phyloP scores from a whole-genome alignment of 2,797 vertebrate species.

The Dendrocincla tyrannina region DNA sequence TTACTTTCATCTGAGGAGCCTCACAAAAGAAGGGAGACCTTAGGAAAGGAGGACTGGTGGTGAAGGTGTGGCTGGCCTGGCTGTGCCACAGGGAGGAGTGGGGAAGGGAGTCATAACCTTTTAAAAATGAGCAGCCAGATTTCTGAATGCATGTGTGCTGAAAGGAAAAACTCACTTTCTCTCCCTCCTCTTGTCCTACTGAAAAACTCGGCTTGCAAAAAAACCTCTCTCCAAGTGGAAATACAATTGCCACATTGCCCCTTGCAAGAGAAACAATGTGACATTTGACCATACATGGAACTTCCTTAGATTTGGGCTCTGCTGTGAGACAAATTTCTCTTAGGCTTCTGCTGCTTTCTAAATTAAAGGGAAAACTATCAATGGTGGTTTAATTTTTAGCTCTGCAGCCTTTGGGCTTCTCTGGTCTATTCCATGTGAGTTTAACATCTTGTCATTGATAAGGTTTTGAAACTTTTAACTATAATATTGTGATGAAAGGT shows the following conservation, averaged over 20 bases:
- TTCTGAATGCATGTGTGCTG: neutral
- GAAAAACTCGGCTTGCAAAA: neutral
- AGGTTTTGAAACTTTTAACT: neutral
- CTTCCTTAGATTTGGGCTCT: slow-evolving; percentile 2
- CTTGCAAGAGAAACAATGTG: slow-evolving; percentile 6
- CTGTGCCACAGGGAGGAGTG: rapidly evolving
- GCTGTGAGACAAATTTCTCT: neutral
- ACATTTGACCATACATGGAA: neutral
- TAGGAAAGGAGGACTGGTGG: neutral
- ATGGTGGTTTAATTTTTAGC: neutral
- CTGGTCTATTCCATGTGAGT: neutral
- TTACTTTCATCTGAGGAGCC: neutral
- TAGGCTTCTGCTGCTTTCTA: neutral
- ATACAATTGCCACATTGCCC: neutral
- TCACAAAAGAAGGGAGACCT: neutral
- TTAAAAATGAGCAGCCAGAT: neutral
- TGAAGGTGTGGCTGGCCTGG: neutral
- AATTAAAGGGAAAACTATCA: neutral
- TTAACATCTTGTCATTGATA: neutral
- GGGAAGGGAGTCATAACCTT: neutral
- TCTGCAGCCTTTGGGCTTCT: neutral
- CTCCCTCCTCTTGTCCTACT: neutral
- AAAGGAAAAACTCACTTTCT: neutral
- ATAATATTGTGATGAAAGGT: neutral
- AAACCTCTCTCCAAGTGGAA: slow-evolving; percentile 28